Base-by-base conservation (phyloP, 2,113 vertebrate genomes). In the Gymnocephalus cernua region DNA sequence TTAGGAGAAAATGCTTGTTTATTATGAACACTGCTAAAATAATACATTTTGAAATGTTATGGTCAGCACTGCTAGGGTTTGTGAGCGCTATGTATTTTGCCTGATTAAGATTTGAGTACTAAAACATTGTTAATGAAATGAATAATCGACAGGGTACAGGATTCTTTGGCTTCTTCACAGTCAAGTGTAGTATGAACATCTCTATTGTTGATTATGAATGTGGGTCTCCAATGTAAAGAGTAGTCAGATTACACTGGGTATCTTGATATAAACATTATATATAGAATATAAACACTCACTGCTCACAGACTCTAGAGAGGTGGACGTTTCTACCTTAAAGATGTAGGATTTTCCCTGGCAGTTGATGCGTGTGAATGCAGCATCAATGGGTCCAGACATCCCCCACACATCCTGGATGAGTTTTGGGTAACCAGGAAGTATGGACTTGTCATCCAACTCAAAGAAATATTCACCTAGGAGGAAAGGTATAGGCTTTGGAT, bases 321-420 rank as follows among this genome's bases (percentile, higher is more conserved):
- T 2, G 14, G 2, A 32, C 6, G 58, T 8, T 16, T 21, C 7
- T 85, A 99, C 98, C 97, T 99, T 97, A 91, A 99, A 99, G 48
- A 99, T 92, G 77, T 99, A 99, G 32, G 96, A 96, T 91, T 99
- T 99, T 64, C 98, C 98, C 86, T 99, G 96, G 83, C 98, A 99
- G 95, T 99, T 99, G 92, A 98, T 94, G 63, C 98, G 97, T 7
- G 98, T 99, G 89, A 99, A 99, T 66, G 97, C 98, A 0, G 98
- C 96, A 0, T 98, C 96, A 0, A 99, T 94, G 54, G 98, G 98
- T 0, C 98, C 98, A 18, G 95, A 59, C 0, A 99, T 96, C n/a
- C 98, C 98, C 98, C 98, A 99, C 58, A 97, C 91, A 0, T 98
- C 97, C 14, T 85, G 88, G 87, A 99, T 99, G 59, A 96, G 96